Percentiles rank a stretch among this genome's conserved stretches.
Conservation (phyloP, 37 sponge, comb jelly and placozoan genomes). For the Chondrosia reniformis region DNA sequence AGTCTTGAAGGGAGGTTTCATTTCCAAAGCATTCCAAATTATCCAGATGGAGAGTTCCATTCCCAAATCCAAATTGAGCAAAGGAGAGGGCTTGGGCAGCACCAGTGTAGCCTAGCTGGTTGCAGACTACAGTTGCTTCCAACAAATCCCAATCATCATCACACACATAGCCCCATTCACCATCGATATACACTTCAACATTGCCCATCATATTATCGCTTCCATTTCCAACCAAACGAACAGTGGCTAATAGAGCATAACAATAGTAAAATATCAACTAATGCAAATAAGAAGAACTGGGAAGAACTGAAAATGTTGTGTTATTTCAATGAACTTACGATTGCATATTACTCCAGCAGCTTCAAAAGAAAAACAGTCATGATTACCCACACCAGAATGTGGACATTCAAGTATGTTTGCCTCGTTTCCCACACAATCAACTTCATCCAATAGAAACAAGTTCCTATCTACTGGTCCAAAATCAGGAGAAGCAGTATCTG, state of each 20-base stretch:
- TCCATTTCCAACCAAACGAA: conserved; percentile 25
- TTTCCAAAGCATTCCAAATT: neutral
- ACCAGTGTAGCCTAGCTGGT: neutral
- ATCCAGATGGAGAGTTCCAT: neutral
- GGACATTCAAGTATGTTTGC: neutral
- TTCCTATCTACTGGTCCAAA: too few species aligned
- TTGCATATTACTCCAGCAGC: conserved; percentile 26
- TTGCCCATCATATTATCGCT: neutral
- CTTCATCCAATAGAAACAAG: too few species aligned
- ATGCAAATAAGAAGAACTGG: too few species aligned
- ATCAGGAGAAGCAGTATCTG: too few species aligned
- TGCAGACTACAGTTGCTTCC: conserved; percentile 53
- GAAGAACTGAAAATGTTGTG: too few species aligned
- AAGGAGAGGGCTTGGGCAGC: neutral
- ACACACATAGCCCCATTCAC: conserved; percentile 36
- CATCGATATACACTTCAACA: conserved; percentile 15
- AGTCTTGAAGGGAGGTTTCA: conserved; percentile 8
- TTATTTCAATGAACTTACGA: too few species aligned
- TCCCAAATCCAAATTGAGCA: neutral
- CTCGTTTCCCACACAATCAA: neutral
- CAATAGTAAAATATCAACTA: too few species aligned
- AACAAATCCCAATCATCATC: conserved; percentile 50
- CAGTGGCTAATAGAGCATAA: too few species aligned
- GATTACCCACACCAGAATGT: neutral
- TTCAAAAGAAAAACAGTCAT: conserved; percentile 4